These are phyloP conservation scores for Gobio occitaniae DNA, from an alignment of 2,797 vertebrate species.

Conservation along the genomic window DNA sequence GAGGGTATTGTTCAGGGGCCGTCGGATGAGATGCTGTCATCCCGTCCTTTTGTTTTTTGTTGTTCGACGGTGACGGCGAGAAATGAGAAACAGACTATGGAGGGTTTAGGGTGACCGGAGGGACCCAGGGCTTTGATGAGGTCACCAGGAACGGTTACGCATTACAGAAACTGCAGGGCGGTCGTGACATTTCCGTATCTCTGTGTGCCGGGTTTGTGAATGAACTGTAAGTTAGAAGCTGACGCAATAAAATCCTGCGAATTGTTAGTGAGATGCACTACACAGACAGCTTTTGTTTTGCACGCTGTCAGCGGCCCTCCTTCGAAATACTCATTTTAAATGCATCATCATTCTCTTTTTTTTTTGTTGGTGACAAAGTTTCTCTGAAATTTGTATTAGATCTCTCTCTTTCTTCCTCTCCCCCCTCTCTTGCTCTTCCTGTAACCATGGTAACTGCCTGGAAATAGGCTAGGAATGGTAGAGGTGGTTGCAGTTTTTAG, in stretches of 20 bases:
- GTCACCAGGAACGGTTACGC: not conserved
- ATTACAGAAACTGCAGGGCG: constrained; percentile 16
- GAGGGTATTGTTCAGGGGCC: constrained; percentile 41
- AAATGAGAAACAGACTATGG: constrained; percentile 57
- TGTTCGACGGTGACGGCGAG: not conserved
- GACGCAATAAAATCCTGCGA: constrained; percentile 44
- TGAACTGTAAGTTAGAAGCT: constrained; percentile 16
- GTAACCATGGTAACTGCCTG: constrained; percentile 85
- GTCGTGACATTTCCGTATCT: constrained; percentile 12
- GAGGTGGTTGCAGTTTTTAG: constrained; percentile 75
- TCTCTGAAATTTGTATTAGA: constrained; percentile 71
- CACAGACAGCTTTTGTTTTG: constrained; percentile 6
- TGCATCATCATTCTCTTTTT: constrained; percentile 39
- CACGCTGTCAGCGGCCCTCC: not conserved
- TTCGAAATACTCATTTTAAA: not conserved
- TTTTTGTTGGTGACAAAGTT: constrained; percentile 60
- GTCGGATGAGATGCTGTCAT: constrained; percentile 41
- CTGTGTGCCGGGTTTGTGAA: constrained; percentile 2
- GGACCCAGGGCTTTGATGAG: constrained; percentile 38
- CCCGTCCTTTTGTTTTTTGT: constrained; percentile 23
- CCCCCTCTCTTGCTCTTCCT: constrained; percentile 58
- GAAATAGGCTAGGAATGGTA: constrained; percentile 80
- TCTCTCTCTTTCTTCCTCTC: constrained; percentile 55
- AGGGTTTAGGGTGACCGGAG: constrained; percentile 65
- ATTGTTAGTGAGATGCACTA: constrained; percentile 43